Evolutionary conservation across 2,113 vertebrate species (phyloP).

Genomic region (Heliornis fulica): DNA sequence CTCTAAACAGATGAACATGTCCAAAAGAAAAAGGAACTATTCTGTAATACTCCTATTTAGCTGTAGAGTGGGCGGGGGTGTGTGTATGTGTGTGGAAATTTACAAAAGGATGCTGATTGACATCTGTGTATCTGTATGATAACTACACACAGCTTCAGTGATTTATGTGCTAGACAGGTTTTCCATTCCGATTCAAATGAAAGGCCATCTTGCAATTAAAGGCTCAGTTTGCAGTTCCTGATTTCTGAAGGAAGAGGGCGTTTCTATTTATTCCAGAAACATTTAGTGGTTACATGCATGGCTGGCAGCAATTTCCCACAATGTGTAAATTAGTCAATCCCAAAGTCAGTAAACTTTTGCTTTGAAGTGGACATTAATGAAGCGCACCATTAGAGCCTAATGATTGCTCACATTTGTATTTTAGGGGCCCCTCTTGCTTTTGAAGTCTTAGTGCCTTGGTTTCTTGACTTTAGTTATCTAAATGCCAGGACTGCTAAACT

Average conservation of each 20-base stretch:
- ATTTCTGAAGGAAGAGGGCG: constrained; percentile 81
- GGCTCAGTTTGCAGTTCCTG: constrained; percentile 69
- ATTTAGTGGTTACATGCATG: constrained; percentile 85
- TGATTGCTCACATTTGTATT: constrained; percentile 82
- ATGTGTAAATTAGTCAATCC: constrained; percentile 98
- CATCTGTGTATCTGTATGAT: constrained; percentile 14
- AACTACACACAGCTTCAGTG: constrained; percentile 9
- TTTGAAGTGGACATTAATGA: constrained; percentile 95
- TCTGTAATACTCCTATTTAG: neutral
- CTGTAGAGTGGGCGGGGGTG: neutral
- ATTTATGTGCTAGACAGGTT: neutral
- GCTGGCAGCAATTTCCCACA: constrained; percentile 97
- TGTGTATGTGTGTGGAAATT: neutral
- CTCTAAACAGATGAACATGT: neutral
- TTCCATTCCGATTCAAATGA: constrained; percentile 49
- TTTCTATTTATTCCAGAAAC: constrained; percentile 80
- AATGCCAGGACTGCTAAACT: constrained; percentile 84
- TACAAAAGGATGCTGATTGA: neutral
- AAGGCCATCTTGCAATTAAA: constrained; percentile 43
- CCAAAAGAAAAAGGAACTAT: neutral
- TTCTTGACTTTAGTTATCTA: constrained; percentile 86
- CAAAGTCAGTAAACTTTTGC: constrained; percentile 89
- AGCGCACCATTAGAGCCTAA: constrained; percentile 89
- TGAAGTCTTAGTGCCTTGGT: constrained; percentile 83
- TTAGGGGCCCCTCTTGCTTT: constrained; percentile 83